Conservation (phyloP, 2,797 vertebrate genomes). For the Emys orbicularis region DNA sequence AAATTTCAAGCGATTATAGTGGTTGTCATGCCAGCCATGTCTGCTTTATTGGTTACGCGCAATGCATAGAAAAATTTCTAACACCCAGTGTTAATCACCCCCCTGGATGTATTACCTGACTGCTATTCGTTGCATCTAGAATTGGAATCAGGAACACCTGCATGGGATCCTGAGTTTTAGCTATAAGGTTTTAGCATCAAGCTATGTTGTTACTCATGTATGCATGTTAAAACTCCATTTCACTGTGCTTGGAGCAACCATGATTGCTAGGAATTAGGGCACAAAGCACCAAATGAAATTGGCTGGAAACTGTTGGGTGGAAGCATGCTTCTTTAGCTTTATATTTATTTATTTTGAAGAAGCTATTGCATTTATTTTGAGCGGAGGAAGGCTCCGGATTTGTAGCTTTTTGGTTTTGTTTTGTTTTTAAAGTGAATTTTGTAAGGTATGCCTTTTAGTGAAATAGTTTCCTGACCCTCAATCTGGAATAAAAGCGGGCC, state of each 20-base stretch:
- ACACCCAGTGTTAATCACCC: constrained; percentile 30
- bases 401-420: neutral
- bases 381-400: constrained; percentile 26
- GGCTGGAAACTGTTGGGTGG: constrained; percentile 38
- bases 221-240: constrained; percentile 65
- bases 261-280: neutral
- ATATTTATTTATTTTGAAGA: constrained; percentile 60
- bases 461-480: constrained; percentile 45
- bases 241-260: constrained; percentile 75
- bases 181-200: constrained; percentile 75
- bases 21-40: constrained; percentile 61
- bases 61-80: constrained; percentile 58
- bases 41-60: constrained; percentile 66
- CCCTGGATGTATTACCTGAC: constrained; percentile 69
- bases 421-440: constrained; percentile 40
- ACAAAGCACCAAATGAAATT: neutral
- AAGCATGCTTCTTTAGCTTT: constrained; percentile 76
- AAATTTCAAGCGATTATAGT: constrained; percentile 4
- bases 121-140: constrained; percentile 74
- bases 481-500: neutral
- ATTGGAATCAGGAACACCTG: constrained; percentile 63
- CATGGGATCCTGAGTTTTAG: constrained; percentile 77
- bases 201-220: constrained; percentile 38
- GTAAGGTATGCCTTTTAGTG: constrained; percentile 32
- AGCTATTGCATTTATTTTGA: constrained; percentile 52